These are phyloP conservation scores for Nyctalus aviator DNA, from an alignment of 2,797 vertebrate species.

Conservation along the genomic window DNA sequence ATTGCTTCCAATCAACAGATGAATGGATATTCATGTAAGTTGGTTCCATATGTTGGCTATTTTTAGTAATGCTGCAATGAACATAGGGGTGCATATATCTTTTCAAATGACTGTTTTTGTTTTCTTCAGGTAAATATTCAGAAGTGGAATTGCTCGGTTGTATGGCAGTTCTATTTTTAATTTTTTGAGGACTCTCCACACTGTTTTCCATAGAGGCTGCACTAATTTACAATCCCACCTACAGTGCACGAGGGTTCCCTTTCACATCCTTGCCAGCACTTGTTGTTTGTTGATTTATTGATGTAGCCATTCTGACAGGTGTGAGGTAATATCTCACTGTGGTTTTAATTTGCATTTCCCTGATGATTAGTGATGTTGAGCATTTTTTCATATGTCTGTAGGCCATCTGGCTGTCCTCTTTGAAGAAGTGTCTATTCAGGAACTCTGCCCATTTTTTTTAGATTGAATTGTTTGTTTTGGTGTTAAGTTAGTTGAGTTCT, in stretches of 20 bases:
- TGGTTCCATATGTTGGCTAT: neutral
- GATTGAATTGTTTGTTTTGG: neutral
- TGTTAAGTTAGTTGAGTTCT: neutral
- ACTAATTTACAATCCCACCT: neutral
- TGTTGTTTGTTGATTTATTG: neutral
- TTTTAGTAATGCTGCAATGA: neutral
- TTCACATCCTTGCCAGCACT: neutral
- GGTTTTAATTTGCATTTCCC: neutral
- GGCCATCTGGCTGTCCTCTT: neutral
- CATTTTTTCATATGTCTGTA: neutral
- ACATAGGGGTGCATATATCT: neutral
- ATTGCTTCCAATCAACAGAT: neutral
- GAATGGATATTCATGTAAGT: neutral
- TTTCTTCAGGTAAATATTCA: neutral
- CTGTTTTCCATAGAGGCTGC: neutral
- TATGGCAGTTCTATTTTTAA: neutral
- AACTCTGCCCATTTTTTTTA: neutral
- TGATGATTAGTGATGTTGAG: neutral
- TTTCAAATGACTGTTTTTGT: neutral
- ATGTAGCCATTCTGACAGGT: neutral
- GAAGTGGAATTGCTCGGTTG: neutral
- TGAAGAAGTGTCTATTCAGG: neutral
- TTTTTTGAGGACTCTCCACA: neutral
- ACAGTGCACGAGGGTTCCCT: neutral
- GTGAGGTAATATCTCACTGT: neutral